Evolutionary conservation across 92 coral and sea anemone species (phyloP), one percentile per base, ranked within the genome.

Genomic region (Parazoanthus atlanticus): DNA sequence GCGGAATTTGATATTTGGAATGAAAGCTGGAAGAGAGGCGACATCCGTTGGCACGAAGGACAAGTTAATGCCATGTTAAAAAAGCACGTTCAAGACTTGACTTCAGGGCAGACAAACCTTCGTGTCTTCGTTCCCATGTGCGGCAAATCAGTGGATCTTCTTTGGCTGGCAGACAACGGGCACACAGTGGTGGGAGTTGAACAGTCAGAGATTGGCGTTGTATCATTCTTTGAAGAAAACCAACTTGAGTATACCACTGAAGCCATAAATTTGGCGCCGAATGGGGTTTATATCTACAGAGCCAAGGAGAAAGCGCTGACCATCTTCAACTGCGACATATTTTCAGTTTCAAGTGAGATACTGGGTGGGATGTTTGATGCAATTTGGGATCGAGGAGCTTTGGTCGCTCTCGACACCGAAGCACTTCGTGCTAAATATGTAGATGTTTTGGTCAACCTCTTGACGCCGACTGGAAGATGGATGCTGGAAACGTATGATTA

Each of bases 101-200:
- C 93, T 4, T 81, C 78, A 8, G 88, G 82, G 38, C 80, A 79
- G 79, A 86, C 56, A 38, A 83, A 79, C 74, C 91, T 71, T 49
- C 74, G 89, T 7, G 76, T 91, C 79, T 90, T 91, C 4, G 93
- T 91, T 23, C 93, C 93, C 0, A 79, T 91, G 32, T 91, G 93
- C 88, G 93, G 93, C 36, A 79, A 85, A 32, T 84, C 93, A 16
- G 13, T 88, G 17, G 93, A 91, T 46, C 73, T 91, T 12, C 21
- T 85, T 13, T 91, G 91, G 91, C 86, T 91, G 54, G 93, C 93
- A 2, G 89, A 91, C 76, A 86, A 88, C 26, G 93, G 93, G 13
- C 93, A 91, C 79, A 85, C 84, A 1, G 93, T 91, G 0, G 89
- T 91, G 26, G 93, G 93, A 11, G 74, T 91, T 43, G 93, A 91